Base-by-base conservation (phyloP, 2,888 invertebrate species). In the Drosophila glabriapex region DNA sequence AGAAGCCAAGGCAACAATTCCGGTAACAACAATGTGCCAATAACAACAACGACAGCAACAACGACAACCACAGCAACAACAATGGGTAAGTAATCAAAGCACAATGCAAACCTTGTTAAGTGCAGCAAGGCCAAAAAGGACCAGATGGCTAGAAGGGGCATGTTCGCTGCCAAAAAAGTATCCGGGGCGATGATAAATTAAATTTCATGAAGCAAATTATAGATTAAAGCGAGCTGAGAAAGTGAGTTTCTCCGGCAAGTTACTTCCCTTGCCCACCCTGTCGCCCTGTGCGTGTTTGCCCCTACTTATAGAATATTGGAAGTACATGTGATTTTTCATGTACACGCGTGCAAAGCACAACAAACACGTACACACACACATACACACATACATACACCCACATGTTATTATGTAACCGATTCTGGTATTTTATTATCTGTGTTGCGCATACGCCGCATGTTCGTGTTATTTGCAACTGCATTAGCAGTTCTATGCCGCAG, bases 31-130 rank as follows among this genome's bases (percentile, higher is more conserved):
- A 67, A 56, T 71, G 43, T 56, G 41, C 56, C 67, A 75, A 73
- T 61, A n/a, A n/a, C 67, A 75, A 29, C 7, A 82, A 74, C 68
- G 68, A 59, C 52, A 49, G 29, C 73, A 67, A 25, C 68, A 61
- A 54, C 71, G 67, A 60, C 62, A 81, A 64, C 70, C 68, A 59
- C 55, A 33, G 25, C 73, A 55, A 39, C 68, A 71, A 62, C 72
- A 71, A 56, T 60, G 60, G 7, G 52, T 58, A 69, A 73, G 79
- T 87, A 90, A 90, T 89, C 86, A 86, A 83, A 73, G 80, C 56
- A 71, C 79, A 82, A 80, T 67, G 81, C 71, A 75, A 73, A 74
- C 71, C 78, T 79, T 76, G 79, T 82, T 82, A 79, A 82, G 78
- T 72, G 70, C 72, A 68, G 66, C 70, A 43, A 54, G 50, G 50